phyloP scores from a whole-genome alignment of 2,797 vertebrate genomes.

The Numenius phaeopus region DNA sequence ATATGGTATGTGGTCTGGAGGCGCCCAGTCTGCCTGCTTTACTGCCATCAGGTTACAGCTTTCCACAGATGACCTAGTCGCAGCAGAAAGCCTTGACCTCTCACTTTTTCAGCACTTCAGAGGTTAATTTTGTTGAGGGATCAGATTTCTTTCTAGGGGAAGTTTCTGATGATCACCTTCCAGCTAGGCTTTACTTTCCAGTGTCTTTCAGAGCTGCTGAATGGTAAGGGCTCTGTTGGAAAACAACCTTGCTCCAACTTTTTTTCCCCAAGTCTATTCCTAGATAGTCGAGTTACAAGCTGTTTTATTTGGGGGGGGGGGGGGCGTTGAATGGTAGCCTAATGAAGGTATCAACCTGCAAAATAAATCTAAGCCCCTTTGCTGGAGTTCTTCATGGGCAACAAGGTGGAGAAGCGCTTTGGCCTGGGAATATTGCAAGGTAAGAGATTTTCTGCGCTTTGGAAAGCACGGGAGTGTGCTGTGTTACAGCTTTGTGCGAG shows the following conservation, averaged over 20 bases:
- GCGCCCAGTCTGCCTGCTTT: slow-evolving; percentile 37
- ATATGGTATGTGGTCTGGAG: slow-evolving; percentile 39
- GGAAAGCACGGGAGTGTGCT: not conserved
- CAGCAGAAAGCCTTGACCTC: slow-evolving; percentile 66
- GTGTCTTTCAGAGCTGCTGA: slow-evolving; percentile 66
- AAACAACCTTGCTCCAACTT: slow-evolving; percentile 1
- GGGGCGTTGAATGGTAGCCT: slow-evolving; percentile 53
- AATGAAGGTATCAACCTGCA: slow-evolving; percentile 75
- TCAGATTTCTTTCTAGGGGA: slow-evolving; percentile 81
- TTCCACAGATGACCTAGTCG: slow-evolving; percentile 73
- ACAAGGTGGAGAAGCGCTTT: slow-evolving; percentile 76
- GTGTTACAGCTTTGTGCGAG: not conserved
- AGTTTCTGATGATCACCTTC: slow-evolving; percentile 77
- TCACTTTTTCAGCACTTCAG: slow-evolving; percentile 73
- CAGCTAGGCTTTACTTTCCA: slow-evolving; percentile 62
- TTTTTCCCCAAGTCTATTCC: not conserved
- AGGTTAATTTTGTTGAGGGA: slow-evolving; percentile 83
- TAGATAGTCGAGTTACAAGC: not conserved
- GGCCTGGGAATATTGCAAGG: slow-evolving; percentile 77
- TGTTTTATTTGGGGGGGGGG: slow-evolving; percentile 30
- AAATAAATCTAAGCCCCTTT: slow-evolving; percentile 73
- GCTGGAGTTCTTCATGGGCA: slow-evolving; percentile 71
- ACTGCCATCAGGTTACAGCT: slow-evolving; percentile 48
- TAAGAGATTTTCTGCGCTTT: slow-evolving; percentile 65
- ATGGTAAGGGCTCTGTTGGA: slow-evolving; percentile 48